A percentile compares a stretch with the other conserved stretches of the same genome.
Conservation (phyloP, 2,113 vertebrate genomes). For the Lagopus muta region DNA sequence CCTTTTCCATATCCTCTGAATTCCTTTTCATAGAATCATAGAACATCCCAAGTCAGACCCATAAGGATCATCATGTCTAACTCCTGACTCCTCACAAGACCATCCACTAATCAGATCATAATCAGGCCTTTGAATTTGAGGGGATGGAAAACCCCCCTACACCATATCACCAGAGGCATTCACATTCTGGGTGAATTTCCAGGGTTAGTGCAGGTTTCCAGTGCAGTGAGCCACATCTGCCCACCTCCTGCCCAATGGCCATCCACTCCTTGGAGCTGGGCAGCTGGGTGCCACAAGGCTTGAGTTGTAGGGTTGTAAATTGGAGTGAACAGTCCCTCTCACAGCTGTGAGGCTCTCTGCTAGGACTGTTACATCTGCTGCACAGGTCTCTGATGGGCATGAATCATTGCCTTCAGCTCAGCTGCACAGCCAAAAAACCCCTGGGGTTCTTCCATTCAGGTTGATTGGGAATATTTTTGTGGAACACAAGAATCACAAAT, state of each 20-base stretch:
- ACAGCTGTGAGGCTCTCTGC: not conserved
- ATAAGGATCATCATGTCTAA: no score
- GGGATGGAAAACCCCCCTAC: not conserved
- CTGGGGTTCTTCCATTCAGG: not conserved
- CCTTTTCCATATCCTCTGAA: not conserved
- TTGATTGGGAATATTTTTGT: not conserved
- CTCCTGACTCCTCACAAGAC: no score
- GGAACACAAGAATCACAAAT: not conserved
- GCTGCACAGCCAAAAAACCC: not conserved
- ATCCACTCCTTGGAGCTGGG: not conserved
- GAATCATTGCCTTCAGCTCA: not conserved
- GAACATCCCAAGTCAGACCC: no score
- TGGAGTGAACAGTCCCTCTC: not conserved
- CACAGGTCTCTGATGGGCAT: not conserved
- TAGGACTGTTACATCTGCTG: not conserved
- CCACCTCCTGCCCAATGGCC: accelerated
- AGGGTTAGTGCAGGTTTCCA: not conserved
- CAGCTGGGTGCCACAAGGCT: not conserved
- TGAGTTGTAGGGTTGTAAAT: not conserved
- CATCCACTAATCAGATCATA: no score
- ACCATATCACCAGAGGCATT: accelerated
- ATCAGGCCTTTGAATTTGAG: not conserved
- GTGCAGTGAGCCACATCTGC: accelerated
- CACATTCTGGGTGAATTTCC: not conserved
- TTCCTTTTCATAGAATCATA: not conserved